Percentiles rank a stretch among this genome's conserved stretches.
phyloP scores from a whole-genome alignment of 2,113 vertebrate species.

The Piliocolobus tephrosceles region DNA sequence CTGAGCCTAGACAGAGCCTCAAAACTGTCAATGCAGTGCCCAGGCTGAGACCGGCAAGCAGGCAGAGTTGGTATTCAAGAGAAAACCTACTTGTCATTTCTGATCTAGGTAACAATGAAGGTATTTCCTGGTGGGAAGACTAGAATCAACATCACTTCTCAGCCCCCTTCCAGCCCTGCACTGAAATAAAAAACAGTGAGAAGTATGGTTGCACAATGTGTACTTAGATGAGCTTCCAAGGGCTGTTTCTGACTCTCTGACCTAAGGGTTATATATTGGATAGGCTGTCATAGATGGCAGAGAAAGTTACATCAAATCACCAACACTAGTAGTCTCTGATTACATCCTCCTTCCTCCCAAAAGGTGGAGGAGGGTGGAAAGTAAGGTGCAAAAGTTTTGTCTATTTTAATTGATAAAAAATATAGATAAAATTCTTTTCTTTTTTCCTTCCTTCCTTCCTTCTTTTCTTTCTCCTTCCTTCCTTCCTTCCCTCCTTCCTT shows the following conservation, averaged over 20 bases:
- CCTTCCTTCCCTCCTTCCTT: rapidly evolving
- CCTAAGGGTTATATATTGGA: neutral
- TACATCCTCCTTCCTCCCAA: neutral
- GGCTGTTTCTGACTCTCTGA: neutral
- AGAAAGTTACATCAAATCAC: neutral
- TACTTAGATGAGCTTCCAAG: neutral
- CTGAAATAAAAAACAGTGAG: neutral
- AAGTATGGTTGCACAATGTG: neutral
- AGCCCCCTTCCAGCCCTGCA: neutral
- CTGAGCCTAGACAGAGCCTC: neutral
- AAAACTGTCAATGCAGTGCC: neutral
- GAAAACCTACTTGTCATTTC: neutral
- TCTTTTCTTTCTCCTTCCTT: rapidly evolving
- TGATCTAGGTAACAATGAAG: neutral
- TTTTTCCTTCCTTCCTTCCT: too few species aligned
- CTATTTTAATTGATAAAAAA: slow-evolving; percentile 12
- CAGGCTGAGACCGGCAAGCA: neutral
- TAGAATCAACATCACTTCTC: neutral
- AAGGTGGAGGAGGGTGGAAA: neutral
- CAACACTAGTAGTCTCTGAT: too few species aligned
- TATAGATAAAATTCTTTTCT: neutral
- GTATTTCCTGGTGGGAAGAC: neutral
- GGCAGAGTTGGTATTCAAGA: neutral
- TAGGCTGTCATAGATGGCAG: neutral
- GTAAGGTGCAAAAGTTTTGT: neutral